phyloP scores from a whole-genome alignment of 2,113 vertebrate genomes.

The Cnemophilus loriae region DNA sequence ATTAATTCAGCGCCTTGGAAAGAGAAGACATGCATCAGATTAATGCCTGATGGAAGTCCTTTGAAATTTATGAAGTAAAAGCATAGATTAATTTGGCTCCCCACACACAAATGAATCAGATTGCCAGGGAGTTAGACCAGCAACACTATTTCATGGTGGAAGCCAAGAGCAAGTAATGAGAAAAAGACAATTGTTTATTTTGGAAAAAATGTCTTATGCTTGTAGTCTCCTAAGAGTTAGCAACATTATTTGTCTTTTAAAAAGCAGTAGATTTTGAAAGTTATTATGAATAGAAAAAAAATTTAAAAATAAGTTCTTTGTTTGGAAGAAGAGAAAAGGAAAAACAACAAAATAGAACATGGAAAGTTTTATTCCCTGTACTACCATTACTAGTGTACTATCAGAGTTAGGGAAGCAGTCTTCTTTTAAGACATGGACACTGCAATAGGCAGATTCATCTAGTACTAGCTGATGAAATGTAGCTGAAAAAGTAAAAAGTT shows the following conservation, averaged over 20 bases:
- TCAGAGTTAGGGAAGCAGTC: neutral
- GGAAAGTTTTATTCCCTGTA: neutral
- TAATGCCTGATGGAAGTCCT: neutral
- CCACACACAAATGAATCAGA: neutral
- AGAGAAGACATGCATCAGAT: neutral
- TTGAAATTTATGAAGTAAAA: neutral
- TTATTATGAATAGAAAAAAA: neutral
- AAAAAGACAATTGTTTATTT: neutral
- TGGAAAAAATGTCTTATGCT: neutral
- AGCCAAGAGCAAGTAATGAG: neutral
- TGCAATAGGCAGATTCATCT: neutral
- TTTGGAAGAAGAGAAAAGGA: neutral
- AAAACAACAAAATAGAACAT: neutral
- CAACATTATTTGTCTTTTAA: neutral
- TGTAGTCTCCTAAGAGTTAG: neutral
- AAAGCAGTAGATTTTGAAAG: neutral
- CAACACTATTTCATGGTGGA: neutral
- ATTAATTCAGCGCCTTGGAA: conserved; percentile 3
- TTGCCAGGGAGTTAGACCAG: neutral
- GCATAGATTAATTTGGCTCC: neutral
- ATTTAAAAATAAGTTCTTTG: neutral
- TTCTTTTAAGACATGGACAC: neutral
- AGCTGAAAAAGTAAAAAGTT: neutral
- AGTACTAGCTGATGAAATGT: neutral
- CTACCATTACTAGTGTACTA: neutral